A percentile compares a stretch with the other conserved stretches of the same genome.
Evolutionary conservation across 2,888 invertebrate genomes (phyloP).

Genomic region (Aspidiotus destructor): DNA sequence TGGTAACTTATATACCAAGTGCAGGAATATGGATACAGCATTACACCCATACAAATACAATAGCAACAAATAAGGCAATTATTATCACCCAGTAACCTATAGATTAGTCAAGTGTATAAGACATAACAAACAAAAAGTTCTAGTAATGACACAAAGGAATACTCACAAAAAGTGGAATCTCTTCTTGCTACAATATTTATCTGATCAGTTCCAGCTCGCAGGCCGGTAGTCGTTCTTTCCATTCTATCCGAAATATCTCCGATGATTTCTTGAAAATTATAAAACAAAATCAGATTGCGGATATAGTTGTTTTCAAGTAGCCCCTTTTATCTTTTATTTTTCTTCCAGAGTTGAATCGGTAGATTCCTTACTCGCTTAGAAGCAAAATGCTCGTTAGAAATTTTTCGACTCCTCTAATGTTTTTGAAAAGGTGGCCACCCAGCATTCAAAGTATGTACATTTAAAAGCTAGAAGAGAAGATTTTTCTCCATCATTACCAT

Average conservation of each 20-base stretch:
- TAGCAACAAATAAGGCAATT: conserved; percentile 56
- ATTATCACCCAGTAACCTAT: conserved; percentile 59
- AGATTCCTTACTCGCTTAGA: background rate
- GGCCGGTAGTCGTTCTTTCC: conserved; percentile 58
- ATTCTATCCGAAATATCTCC: conserved; percentile 65
- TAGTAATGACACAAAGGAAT: background rate
- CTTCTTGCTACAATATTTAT: conserved; percentile 56
- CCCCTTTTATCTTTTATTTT: background rate
- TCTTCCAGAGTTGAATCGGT: background rate
- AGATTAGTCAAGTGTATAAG: background rate
- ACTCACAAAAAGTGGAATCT: conserved; percentile 59
- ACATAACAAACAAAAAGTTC: background rate
- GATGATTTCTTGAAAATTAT: conserved; percentile 53
- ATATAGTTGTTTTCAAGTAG: background rate
- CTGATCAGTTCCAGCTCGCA: conserved; percentile 57
- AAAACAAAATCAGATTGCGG: background rate
- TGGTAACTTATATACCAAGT: background rate
- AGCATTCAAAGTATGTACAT: background rate
- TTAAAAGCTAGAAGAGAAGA: background rate
- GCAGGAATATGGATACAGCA: background rate
- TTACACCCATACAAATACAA: conserved; percentile 46
- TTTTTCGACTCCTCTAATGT: no score
- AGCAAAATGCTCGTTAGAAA: no score
- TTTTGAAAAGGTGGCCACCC: no score
- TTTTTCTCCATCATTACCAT: conserved; percentile 48